A percentile compares a stretch with the other conserved stretches of the same genome.
Conservation (phyloP, 92 coral and sea anemone genomes). For the Hydrozoanthus gracilis region DNA sequence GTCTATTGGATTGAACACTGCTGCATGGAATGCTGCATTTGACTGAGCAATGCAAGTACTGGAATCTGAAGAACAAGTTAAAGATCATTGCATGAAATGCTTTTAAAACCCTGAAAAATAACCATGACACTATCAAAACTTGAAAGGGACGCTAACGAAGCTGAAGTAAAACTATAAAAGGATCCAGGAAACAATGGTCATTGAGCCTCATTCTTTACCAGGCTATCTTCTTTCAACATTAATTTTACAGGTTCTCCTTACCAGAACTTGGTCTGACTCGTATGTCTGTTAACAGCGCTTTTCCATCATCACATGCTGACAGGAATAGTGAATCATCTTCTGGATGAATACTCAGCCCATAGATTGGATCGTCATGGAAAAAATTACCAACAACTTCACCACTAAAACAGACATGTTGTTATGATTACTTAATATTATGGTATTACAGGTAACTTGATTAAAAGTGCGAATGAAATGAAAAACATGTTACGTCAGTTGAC, state of each 20-base stretch:
- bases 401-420: conserved; percentile 55
- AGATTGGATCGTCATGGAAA: conserved; percentile 85
- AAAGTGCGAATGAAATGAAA: too few relatives aligned
- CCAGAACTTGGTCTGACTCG: conserved; percentile 44
- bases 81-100: background rate
- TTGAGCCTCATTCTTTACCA: background rate
- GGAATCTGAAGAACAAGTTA: conserved; percentile 57
- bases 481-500: too few relatives aligned
- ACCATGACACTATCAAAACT: background rate
- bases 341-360: conserved; percentile 91
- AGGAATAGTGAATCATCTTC: conserved; percentile 83
- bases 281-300: conserved; percentile 82
- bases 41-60: conserved; percentile 77
- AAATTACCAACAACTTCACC: conserved; percentile 74
- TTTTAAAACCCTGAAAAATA: background rate
- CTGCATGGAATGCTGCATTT: conserved; percentile 86
- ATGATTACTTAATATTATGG: too few relatives aligned
- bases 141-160: too few relatives aligned
- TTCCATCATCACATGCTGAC: conserved; percentile 93
- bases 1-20: conserved; percentile 94
- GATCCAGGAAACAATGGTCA: background rate
- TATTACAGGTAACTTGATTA: too few relatives aligned
- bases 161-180: background rate
- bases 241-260: background rate
- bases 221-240: background rate